Percentiles rank a stretch among this genome's conserved stretches.
phyloP scores from a whole-genome alignment of 2,888 invertebrate genomes.

The Noctuana brunneofusca region DNA sequence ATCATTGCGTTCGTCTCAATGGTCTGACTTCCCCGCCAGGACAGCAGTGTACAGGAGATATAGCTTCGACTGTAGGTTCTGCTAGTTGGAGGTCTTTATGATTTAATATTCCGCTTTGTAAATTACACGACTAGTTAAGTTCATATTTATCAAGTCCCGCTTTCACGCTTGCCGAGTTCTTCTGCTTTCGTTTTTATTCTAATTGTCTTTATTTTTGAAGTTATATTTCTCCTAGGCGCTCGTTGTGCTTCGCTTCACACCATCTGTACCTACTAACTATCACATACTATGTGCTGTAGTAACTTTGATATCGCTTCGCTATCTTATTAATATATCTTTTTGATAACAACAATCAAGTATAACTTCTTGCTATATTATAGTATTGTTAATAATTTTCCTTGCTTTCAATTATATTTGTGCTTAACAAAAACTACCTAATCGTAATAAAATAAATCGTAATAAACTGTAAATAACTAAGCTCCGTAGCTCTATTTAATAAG shows the following conservation, averaged over 20 bases:
- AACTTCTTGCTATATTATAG: no score
- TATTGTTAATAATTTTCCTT: no score
- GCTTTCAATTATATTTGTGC: no score
- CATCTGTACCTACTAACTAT: no score
- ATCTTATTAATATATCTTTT: no score
- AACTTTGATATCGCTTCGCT: no score
- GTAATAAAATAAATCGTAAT: neutral
- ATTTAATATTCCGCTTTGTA: constrained; percentile 8
- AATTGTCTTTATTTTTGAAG: neutral
- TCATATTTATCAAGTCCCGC: constrained; percentile 5
- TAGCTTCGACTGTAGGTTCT: constrained; percentile 4
- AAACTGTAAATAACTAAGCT: constrained; percentile 14
- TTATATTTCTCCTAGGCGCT: no score
- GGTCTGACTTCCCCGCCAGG: constrained; percentile 15
- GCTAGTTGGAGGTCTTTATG: constrained; percentile 21
- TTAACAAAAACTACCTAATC: neutral
- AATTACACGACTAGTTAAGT: neutral
- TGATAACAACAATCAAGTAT: no score
- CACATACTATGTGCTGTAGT: no score
- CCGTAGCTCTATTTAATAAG: constrained; percentile 17
- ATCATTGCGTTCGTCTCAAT: constrained; percentile 65
- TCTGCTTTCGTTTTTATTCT: neutral
- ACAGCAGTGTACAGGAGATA: neutral
- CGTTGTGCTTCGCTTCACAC: no score
- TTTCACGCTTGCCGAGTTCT: neutral